Conservation (phyloP, 2,888 invertebrate species). For the Pyrgus malvae region DNA sequence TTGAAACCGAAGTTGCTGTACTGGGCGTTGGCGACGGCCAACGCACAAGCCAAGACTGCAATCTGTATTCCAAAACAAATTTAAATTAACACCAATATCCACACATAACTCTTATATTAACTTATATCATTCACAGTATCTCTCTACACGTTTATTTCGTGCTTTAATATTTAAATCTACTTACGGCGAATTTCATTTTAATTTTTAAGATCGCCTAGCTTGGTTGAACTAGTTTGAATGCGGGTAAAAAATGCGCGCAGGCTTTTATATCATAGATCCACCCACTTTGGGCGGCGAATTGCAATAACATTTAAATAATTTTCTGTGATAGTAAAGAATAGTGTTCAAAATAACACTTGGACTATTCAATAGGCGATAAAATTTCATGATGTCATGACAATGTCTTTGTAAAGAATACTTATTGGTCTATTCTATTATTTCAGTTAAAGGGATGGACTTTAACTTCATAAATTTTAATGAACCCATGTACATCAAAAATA, state of each 20-base stretch:
- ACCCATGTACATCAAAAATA: no score
- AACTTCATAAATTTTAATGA: no score
- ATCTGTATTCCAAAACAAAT: slow-evolving; percentile 34
- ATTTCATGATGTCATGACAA: slow-evolving; percentile 28
- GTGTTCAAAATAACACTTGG: slow-evolving; percentile 39
- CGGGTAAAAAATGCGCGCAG: slow-evolving; percentile 64
- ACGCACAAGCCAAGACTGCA: slow-evolving; percentile 48
- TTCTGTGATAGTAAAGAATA: slow-evolving; percentile 51
- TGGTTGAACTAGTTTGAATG: slow-evolving; percentile 74
- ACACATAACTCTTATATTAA: no score
- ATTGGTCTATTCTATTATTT: no score
- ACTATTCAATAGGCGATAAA: slow-evolving; percentile 25
- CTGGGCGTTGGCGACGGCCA: slow-evolving; percentile 60
- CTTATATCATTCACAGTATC: no score
- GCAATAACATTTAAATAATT: slow-evolving; percentile 72
- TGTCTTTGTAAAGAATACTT: no score
- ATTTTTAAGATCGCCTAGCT: slow-evolving; percentile 49
- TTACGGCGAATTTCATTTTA: slow-evolving; percentile 67
- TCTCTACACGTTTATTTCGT: slow-evolving; percentile 10
- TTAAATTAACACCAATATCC: slow-evolving; percentile 19
- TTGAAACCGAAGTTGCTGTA: slow-evolving; percentile 28
- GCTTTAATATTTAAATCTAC: slow-evolving; percentile 39
- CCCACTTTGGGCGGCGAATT: slow-evolving; percentile 63
- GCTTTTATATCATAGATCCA: slow-evolving; percentile 73
- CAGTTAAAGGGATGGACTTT: no score